A percentile compares a stretch with the other conserved stretches of the same genome.
Conservation (phyloP, 2,113 vertebrate genomes). For the Tangachromis dhanisi region DNA sequence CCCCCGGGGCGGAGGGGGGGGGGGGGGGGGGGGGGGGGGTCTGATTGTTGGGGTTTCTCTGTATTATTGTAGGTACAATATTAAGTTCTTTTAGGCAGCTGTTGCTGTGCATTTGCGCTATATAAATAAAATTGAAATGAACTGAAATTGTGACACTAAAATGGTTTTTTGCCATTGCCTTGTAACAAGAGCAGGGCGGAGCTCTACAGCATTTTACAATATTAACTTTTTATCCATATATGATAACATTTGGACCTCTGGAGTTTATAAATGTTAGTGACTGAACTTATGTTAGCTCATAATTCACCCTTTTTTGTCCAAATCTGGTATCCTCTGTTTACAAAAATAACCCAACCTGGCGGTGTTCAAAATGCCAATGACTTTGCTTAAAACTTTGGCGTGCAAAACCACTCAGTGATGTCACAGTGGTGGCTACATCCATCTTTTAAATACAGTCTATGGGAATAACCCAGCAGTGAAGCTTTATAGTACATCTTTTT, state of each 20-base stretch:
- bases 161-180: not conserved
- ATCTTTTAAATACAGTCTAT: not conserved
- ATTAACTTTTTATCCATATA: not conserved
- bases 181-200: not conserved
- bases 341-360: not conserved
- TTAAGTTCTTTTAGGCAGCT: not conserved
- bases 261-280: not conserved
- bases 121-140: not conserved
- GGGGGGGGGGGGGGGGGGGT: not conserved
- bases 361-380: not conserved
- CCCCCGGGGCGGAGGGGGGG: too few relatives aligned
- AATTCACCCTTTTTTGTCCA: not conserved
- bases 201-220: not conserved
- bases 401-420: not conserved
- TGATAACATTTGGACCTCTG: not conserved
- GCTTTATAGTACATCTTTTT: not conserved
- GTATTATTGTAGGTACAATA: not conserved
- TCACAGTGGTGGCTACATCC: not conserved
- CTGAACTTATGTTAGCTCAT: rapidly evolving
- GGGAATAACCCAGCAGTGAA: not conserved
- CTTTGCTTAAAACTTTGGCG: rapidly evolving
- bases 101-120: not conserved
- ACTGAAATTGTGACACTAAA: not conserved
- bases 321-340: not conserved
- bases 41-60: not conserved